phyloP scores from a whole-genome alignment of 2,113 vertebrate genomes.

The Brachyhypopomus gauderio region DNA sequence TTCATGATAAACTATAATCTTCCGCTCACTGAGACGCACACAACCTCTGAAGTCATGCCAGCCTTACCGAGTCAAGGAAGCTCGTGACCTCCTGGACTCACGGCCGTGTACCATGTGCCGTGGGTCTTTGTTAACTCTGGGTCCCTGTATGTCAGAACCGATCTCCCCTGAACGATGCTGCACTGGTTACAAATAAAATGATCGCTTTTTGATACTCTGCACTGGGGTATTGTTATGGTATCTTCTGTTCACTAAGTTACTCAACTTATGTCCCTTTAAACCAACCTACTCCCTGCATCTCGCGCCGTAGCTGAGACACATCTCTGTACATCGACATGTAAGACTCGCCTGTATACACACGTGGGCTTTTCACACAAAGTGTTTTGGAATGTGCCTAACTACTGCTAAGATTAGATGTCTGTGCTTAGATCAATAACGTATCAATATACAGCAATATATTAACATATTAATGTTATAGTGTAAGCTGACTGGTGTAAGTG shows the following conservation, averaged over 20 bases:
- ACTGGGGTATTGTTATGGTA: not conserved
- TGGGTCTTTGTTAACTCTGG: not conserved
- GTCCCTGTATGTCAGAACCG: not conserved
- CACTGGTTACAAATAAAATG: not conserved
- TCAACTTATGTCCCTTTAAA: no score
- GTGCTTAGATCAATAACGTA: no score
- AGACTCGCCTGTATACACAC: no score
- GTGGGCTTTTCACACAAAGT: no score
- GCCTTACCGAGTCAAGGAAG: not conserved
- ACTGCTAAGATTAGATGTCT: no score
- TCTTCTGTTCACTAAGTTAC: not conserved
- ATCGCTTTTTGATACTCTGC: not conserved
- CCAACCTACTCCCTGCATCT: no score
- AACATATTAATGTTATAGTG: not conserved
- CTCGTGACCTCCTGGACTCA: not conserved
- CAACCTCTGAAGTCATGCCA: not conserved
- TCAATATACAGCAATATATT: not conserved
- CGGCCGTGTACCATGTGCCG: no score
- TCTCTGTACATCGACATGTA: no score
- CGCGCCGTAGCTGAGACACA: no score
- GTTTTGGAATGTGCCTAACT: no score
- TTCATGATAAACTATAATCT: not conserved
- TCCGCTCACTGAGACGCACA: not conserved
- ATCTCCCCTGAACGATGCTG: no score
- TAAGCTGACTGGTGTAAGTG: no score